Evolutionary conservation across 2,797 vertebrate species (phyloP), one percentile per base, ranked within the genome.

Genomic region (Brachyalestes nurse): DNA sequence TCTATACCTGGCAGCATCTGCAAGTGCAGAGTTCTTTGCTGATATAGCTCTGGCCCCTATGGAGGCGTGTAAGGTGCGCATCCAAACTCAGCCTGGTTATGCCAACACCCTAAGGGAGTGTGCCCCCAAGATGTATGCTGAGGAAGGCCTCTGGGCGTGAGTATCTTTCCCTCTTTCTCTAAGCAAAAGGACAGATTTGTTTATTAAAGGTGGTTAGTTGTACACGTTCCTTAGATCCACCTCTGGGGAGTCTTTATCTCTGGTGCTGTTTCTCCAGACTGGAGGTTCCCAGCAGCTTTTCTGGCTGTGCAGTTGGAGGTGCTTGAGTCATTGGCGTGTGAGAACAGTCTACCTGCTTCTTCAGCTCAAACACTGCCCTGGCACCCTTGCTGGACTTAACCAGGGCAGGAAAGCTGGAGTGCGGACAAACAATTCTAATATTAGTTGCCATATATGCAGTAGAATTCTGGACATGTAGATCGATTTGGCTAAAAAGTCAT

Each of bases 321-420:
- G 95, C 95, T 95, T 96, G 95, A 96, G 96, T 96, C 96, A 96
- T 96, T 96, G 94, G 94, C 94, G 95, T 97, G 96, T 96, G 87
- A 97, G 94, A 96, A 79, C 77, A 95, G 89, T 90, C 94, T 69
- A 96, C 95, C 95, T 96, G 95, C 94, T 92, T 85, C 83, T 88
- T 92, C 91, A 94, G 91, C 91, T 81, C 40, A 84, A 69, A 45
- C 66, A 90, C 95, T 94, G 92, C 93, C 94, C 89, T 94, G 90
- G 91, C 79, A 91, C 90, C 84, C 91, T 88, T 84, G 85, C 85
- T 88, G 93, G 88, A 80, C 89, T 64, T 85, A 61, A 21, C 91
- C 93, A 82, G 94, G 93, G 86, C 93, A 86, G 95, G 90, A 77
- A 42, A 84, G 92, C 94, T 95, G 88, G 90, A 88, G 71, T 92